Base-by-base conservation (phyloP, 2,113 vertebrate genomes). In the Heterocephalus glaber region DNA sequence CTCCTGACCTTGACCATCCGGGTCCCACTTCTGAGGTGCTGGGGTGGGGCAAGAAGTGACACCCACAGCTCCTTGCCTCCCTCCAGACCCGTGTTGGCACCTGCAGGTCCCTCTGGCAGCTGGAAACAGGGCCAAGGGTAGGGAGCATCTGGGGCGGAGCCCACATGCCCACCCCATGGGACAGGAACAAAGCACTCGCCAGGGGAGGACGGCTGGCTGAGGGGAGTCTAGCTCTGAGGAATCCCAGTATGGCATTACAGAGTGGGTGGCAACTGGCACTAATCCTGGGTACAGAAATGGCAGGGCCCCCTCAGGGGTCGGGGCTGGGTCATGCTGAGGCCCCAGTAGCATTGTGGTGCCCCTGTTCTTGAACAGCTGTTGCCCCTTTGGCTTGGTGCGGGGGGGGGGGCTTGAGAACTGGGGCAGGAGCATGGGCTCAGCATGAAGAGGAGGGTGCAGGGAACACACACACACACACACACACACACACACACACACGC, bases 221-320 rank as follows among this genome's bases (percentile, higher is more conserved):
- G 86, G 84, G 56, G 61, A 70, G 86, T 93, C 92, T 89, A 30
- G 85, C 68, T 44, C 76, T 3, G 49, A 92, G 94, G 91, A 58
- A 81, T 47, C 90, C 41, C 76, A 72, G 81, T 20, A 12, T 24
- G 33, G 88, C 90, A 92, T 95, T 95, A 72, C 6, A 33, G 65
- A 90, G 85, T 92, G 87, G 96, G 95, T 2, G 14, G 81, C 54
- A 82, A 77, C 65, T 94, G 92, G 90, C 92, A 66, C 60, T 56
- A 11, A 82, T 35, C 63, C 19, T 72, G 81, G 63, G 63, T 35
- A 38, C 35, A 86, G 61, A 92, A 91, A 84, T 26, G 95, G 87
- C 86, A 81, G 41, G 68, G 44, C 52, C 38, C 52, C 28, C 86
- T 81, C 61, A 24, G 76, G 47, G 81, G 63, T 93, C 89, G 47